Evolutionary conservation across 2,888 invertebrate species (phyloP).

Genomic region (Petrolisthes manimaculis): DNA sequence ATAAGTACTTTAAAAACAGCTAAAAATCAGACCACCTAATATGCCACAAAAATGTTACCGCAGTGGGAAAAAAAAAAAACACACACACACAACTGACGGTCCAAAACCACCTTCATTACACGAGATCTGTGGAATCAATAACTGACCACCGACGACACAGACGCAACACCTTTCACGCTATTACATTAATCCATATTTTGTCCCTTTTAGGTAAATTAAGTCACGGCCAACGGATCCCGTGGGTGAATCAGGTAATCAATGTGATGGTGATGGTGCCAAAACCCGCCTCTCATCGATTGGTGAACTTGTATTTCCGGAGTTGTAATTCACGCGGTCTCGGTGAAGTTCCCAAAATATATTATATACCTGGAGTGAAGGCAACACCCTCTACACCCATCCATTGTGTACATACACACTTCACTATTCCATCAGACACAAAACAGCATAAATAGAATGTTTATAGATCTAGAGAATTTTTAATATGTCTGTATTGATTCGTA

Average conservation of each 20-base stretch:
- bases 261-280: background rate
- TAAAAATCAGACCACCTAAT: no score
- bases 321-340: background rate
- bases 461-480: no score
- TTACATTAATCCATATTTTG: slow-evolving; percentile 8
- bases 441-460: no score
- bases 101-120: background rate
- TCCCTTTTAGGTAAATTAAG: slow-evolving; percentile 10
- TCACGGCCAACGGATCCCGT: background rate
- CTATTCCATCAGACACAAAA: no score
- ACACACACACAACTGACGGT: background rate
- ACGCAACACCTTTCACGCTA: background rate
- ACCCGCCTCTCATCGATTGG: background rate
- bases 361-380: no score
- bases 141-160: background rate
- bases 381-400: no score
- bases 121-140: background rate
- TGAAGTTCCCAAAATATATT: no score
- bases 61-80: background rate
- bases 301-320: background rate
- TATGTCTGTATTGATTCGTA: no score
- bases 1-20: no score
- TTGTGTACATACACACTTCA: no score
- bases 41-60: no score
- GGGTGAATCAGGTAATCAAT: background rate